Evolutionary conservation across 2,113 vertebrate genomes (phyloP), one percentile per base, ranked within the genome.

Genomic region (Lophotis ruficrista): DNA sequence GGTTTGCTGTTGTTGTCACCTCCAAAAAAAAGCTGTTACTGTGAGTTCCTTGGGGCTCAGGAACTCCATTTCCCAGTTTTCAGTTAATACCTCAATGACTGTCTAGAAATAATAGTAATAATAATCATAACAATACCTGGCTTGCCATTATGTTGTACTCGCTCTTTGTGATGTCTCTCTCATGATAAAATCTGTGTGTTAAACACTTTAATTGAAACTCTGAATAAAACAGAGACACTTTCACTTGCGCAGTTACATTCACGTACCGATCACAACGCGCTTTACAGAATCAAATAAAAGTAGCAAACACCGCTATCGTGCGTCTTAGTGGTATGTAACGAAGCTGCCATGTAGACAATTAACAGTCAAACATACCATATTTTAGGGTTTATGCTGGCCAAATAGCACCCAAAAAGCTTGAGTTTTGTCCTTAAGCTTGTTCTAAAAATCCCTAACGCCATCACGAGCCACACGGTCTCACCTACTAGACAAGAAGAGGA

Each of bases 171-270:
- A 92, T 68, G 56, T 88, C 57, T 75, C 75, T 92, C 68, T 89
- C 51, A 51, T 0, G 2, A 89, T 80, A 91, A 89, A 88, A 87
- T 80, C 89, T 82, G 51, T 91, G 73, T 65, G 87, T 96, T 85
- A 89, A 96, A 95, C 60, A 73, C 37, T 68, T 92, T 70, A 90
- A 93, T 57, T 89, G 91, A 94, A 95, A 89, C 64, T 83, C 71
- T 41, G 73, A 73, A 78, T 83, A 86, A 90, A 94, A 81, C 45
- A 86, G 33, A 82, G 82, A 10, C 66, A 71, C 77, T 90, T 93
- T 85, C 33, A 66, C 58, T 57, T 37, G 10, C 66, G 77, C 79
- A 53, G 51, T 61, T 90, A 45, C 1, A 80, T 3, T 66, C 90
- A 64, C 56, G 31, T 31, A 56, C 64, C 24, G 60, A 83, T 86